Percentiles rank a stretch among this genome's conserved stretches.
Evolutionary conservation across 1,140 invertebrate species (phyloP).

Genomic region (Cydia strobilella): DNA sequence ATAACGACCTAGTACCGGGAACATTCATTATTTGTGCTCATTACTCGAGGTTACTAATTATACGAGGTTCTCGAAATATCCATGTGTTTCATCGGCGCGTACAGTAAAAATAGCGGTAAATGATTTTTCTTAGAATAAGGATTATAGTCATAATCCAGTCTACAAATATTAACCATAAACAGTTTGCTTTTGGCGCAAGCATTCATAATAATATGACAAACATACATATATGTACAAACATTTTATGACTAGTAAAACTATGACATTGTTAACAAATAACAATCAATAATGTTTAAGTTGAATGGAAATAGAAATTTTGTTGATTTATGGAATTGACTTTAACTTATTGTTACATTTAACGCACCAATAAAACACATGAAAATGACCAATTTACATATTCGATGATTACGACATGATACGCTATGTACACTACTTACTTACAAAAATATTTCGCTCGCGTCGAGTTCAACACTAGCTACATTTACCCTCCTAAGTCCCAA

Average conservation of each 20-base stretch:
- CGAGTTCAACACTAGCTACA: background rate
- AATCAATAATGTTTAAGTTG: no score
- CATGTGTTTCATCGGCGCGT: conserved; percentile 40
- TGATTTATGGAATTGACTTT: no score
- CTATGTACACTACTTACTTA: conserved; percentile 23
- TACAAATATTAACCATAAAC: background rate
- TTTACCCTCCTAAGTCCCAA: background rate
- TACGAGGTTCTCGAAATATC: background rate
- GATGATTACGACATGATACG: conserved; percentile 18
- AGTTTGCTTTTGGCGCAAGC: background rate
- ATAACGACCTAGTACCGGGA: no score
- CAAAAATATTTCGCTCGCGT: conserved; percentile 28
- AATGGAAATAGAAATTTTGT: no score
- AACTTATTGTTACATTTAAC: background rate
- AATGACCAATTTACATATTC: conserved; percentile 19
- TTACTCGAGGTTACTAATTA: background rate
- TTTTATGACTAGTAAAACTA: no score
- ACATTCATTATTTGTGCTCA: no score
- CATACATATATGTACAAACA: no score
- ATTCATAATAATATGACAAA: no score
- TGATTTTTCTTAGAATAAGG: background rate
- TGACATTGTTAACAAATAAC: no score
- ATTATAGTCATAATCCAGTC: background rate
- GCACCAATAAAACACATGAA: background rate
- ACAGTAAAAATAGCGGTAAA: background rate